These are phyloP conservation scores for Xenopus tropicalis DNA, from an alignment of 2,113 vertebrate species.

Conservation along the genomic window DNA sequence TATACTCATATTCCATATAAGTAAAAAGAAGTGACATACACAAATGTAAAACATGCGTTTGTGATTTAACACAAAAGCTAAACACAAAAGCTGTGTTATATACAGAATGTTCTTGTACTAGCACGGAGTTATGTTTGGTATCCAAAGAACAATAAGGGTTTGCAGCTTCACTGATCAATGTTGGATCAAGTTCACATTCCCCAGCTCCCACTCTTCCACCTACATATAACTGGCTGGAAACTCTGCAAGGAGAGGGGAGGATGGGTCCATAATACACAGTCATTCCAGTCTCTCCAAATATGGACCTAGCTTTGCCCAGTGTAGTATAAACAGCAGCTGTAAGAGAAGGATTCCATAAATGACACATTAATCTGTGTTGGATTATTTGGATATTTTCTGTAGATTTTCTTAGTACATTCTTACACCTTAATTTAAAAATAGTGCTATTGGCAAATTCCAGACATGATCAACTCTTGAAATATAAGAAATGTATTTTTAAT, in stretches of 20 bases:
- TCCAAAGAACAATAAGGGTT: conserved; percentile 83
- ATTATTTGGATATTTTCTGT: conserved; percentile 39
- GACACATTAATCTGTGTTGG: conserved; percentile 52
- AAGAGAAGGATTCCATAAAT: conserved; percentile 48
- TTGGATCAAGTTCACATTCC: conserved; percentile 74
- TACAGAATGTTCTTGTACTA: conserved; percentile 60
- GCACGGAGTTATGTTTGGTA: conserved; percentile 79
- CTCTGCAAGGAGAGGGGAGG: conserved; percentile 44
- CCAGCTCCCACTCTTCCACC: conserved; percentile 70
- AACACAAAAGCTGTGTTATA: conserved; percentile 73
- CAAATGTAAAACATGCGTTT: no score
- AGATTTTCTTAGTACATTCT: neutral
- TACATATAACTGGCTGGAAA: conserved; percentile 51
- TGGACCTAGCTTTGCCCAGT: conserved; percentile 51
- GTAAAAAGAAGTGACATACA: no score
- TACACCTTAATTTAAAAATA: conserved; percentile 5
- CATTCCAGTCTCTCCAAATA: conserved; percentile 55
- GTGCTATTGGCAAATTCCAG: conserved; percentile 1
- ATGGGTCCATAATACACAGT: conserved; percentile 46
- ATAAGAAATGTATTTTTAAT: no score
- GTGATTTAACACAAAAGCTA: conserved; percentile 17
- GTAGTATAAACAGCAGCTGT: conserved; percentile 51
- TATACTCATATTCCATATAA: no score
- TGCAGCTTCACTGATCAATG: conserved; percentile 78
- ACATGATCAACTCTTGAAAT: no score